Evolutionary conservation across 1,140 invertebrate genomes (phyloP), one percentile per base, ranked within the genome.

Genomic region (Dendrolimus punctatus): DNA sequence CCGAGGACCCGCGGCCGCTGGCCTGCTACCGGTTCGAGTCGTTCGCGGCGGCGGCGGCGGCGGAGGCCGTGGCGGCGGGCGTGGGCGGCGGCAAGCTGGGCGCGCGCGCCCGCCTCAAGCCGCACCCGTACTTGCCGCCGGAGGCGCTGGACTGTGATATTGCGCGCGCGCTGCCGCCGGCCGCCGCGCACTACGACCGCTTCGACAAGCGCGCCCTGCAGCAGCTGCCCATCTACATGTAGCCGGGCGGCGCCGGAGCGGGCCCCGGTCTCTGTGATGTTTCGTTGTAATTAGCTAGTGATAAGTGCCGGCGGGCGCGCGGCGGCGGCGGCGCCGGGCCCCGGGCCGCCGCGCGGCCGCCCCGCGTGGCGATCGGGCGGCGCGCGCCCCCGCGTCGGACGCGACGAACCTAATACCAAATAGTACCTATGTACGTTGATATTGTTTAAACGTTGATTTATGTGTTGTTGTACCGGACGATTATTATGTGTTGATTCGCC

Each of bases 201-300:
- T 82, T 82, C 76, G 81, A 85, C 76, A 85, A 80, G 75, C 77
- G 81, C 53, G 71, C 77, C 56, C 70, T 85, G 74, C 81, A 82
- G 67, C 81, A 85, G 77, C 79, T 85, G 69, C 81, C 81, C 45
- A 82, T 85, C 74, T 85, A 82, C 77, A 82, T 85, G 79, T 85
- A 85, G 79, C 69, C 68, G 64, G 61, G 36, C 64, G 48, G 52
- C 44, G 62, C 51, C 55, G 60, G 54, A 52, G 64, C 62, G 49
- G 55, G 41, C 50, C 56, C 53, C 71, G 71, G 58, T 71, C 62
- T 72, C 76, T 81, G 80, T 83, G 77, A 80, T 82, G 79, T 82
- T 76, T 68, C 71, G 57, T 77, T 75, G 73, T 78, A 76, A 71
- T 71, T 77, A 79, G 70, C 64, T 77, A 76, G 77, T 80, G 77